phyloP scores from a whole-genome alignment of 2,797 vertebrate genomes.

The Arnoldichthys spilopterus region DNA sequence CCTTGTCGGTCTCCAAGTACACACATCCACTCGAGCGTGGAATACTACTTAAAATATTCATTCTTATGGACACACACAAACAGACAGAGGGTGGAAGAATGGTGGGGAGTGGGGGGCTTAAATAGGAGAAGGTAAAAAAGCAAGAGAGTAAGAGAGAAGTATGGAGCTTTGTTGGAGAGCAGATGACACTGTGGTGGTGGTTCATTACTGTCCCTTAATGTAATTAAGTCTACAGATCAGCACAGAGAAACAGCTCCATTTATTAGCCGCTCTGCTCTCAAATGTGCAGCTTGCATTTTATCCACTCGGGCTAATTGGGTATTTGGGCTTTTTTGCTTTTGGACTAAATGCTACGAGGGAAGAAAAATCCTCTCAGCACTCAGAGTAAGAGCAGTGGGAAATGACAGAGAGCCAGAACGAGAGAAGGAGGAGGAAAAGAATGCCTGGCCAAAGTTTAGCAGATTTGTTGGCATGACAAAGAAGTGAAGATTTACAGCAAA shows the following conservation, averaged over 20 bases:
- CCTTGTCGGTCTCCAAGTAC: conserved; percentile 62
- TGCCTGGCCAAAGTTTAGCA: background rate
- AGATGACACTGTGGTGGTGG: conserved; percentile 12
- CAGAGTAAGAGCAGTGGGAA: conserved; percentile 38
- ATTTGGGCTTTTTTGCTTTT: conserved; percentile 47
- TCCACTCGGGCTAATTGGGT: conserved; percentile 55
- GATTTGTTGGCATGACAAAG: background rate
- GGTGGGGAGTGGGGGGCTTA: conserved; percentile 1
- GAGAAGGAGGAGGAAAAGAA: background rate
- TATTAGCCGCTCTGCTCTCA: conserved; percentile 24
- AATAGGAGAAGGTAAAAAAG: background rate
- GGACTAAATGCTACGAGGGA: background rate
- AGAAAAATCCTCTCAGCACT: conserved; percentile 49
- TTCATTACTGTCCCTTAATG: conserved; percentile 45
- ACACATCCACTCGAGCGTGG: conserved; percentile 68
- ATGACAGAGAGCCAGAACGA: background rate
- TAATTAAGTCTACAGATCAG: conserved; percentile 56
- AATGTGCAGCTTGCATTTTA: conserved; percentile 45
- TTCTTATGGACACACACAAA: conserved; percentile 42
- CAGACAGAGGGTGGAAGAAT: conserved; percentile 34
- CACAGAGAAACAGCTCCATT: conserved; percentile 31
- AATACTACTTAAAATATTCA: conserved; percentile 77
- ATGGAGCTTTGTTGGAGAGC: conserved; percentile 11
- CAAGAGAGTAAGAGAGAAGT: conserved; percentile 17
- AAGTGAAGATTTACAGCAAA: too few species aligned